phyloP scores from a whole-genome alignment of 2,888 invertebrate genomes.

The Boloria euphrosyne region DNA sequence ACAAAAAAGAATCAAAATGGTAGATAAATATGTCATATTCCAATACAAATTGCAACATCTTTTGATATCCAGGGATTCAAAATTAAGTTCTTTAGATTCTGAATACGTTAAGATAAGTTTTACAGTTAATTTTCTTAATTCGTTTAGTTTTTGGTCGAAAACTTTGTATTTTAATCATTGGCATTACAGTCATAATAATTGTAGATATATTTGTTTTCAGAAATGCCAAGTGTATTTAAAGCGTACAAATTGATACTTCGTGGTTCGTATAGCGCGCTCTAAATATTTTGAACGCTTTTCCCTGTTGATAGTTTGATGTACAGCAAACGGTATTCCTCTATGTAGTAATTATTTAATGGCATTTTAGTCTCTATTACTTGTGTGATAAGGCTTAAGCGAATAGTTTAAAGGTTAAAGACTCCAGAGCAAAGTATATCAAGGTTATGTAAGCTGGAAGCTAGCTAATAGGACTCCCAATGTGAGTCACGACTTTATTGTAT shows the following conservation, averaged over 20 bases:
- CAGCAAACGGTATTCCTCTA: conserved; percentile 16
- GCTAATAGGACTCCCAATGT: conserved; percentile 41
- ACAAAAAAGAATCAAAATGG: too few relatives aligned
- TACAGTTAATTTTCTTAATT: too few relatives aligned
- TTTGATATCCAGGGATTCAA: too few relatives aligned
- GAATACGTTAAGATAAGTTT: too few relatives aligned
- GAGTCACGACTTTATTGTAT: conserved; percentile 46
- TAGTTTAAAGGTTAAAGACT: conserved; percentile 12
- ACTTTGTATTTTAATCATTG: too few relatives aligned
- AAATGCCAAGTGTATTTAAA: conserved; percentile 28
- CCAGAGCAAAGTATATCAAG: conserved; percentile 34
- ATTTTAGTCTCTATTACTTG: conserved; percentile 11
- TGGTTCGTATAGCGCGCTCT: conserved; percentile 37
- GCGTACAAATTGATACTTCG: conserved; percentile 41
- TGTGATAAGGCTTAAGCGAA: conserved; percentile 4
- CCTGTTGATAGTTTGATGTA: conserved; percentile 37
- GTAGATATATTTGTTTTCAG: not conserved
- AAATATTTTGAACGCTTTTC: conserved; percentile 44
- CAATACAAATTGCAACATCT: too few relatives aligned
- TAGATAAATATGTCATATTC: too few relatives aligned
- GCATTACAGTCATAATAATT: not conserved
- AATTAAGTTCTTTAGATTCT: too few relatives aligned
- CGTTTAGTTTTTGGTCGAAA: too few relatives aligned
- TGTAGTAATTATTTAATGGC: not conserved
- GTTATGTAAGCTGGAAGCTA: conserved; percentile 47